Percentiles rank a stretch among this genome's conserved stretches.
Conservation (phyloP, 2,797 vertebrate species). For the Myioborus melanocephalus region DNA sequence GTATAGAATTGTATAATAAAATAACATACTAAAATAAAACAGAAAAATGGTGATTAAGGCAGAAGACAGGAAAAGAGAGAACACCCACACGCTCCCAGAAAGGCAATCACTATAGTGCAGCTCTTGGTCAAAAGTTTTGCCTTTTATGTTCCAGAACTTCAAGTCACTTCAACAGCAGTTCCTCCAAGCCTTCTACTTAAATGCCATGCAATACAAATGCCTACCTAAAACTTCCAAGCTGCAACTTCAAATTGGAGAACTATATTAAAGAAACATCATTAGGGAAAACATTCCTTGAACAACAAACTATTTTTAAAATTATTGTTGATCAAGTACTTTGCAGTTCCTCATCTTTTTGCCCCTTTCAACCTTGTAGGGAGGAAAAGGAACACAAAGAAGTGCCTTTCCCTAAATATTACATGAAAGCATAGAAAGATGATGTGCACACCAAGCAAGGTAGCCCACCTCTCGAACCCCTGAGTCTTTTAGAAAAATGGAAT, state of each 20-base stretch:
- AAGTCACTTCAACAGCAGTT: neutral
- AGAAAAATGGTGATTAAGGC: neutral
- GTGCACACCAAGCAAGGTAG: neutral
- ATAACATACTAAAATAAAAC: neutral
- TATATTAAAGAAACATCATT: neutral
- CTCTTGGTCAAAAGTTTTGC: neutral
- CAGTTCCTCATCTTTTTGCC: neutral
- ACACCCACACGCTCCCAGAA: neutral
- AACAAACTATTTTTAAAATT: neutral
- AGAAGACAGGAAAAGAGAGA: neutral
- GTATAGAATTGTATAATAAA: neutral
- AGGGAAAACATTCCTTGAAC: neutral
- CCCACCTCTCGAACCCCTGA: constrained; percentile 1
- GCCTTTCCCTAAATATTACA: neutral
- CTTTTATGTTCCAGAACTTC: neutral
- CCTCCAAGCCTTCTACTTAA: neutral
- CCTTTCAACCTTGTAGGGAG: neutral
- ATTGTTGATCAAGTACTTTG: neutral
- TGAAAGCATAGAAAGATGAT: neutral
- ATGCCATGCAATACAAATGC: neutral
- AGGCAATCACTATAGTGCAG: neutral
- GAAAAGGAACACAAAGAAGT: neutral
- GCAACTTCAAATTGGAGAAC: neutral
- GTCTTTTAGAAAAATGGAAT: constrained; percentile 49
- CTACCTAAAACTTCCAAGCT: neutral